These are phyloP conservation scores for Palloptera scutellata DNA, from an alignment of 2,888 invertebrate species.

Conservation along the genomic window DNA sequence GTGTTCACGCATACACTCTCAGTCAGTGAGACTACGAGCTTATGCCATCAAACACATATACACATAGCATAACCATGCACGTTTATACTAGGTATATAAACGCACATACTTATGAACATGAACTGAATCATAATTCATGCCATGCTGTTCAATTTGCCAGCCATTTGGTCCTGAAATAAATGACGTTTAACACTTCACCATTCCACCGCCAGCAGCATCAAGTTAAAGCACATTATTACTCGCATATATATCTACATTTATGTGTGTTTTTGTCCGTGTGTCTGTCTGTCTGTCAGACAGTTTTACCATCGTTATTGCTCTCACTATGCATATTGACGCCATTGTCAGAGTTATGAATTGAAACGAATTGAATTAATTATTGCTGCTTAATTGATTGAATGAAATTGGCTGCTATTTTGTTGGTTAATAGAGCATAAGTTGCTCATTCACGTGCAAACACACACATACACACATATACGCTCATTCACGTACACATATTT, in stretches of 20 bases:
- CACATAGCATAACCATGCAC: no score
- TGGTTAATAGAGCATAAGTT: slow-evolving; percentile 22
- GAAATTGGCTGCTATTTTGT: slow-evolving; percentile 28
- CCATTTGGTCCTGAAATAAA: background rate
- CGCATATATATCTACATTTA: background rate
- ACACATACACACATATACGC: slow-evolving; percentile 1
- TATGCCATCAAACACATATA: no score
- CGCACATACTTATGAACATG: no score
- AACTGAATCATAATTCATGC: background rate
- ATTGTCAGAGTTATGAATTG: slow-evolving; percentile 9
- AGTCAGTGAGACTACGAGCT: no score
- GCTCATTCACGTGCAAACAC: slow-evolving; percentile 12
- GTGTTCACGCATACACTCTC: no score
- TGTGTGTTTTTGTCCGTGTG: background rate
- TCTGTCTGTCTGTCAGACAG: background rate
- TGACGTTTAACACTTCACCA: no score
- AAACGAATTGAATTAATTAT: slow-evolving; percentile 59
- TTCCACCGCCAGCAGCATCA: background rate
- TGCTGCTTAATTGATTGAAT: slow-evolving; percentile 60
- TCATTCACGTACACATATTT: background rate
- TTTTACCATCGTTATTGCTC: background rate
- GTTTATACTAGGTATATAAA: no score
- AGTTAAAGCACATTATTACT: background rate
- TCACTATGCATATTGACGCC: background rate
- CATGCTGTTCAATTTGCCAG: background rate